Base-by-base conservation (phyloP, 2,797 vertebrate species). In the Xenopus petersii region DNA sequence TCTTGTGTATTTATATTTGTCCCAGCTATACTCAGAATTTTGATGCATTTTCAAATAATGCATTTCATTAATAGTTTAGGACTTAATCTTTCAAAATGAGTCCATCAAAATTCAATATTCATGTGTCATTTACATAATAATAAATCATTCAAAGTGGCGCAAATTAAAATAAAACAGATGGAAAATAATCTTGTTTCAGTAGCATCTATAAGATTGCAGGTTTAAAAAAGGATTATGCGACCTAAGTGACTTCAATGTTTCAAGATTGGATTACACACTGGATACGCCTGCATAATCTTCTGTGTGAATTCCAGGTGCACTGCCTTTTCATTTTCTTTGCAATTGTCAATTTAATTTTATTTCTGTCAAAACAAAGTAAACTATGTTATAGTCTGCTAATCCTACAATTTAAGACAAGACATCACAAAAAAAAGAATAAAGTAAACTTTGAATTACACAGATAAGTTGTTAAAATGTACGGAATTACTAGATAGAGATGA, bases 161-260 rank as follows among this genome's bases (percentile, higher is more conserved):
- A 73, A 74, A 70, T 69, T 46, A 69, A 79, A 74, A 79, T 69
- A 79, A 79, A 79, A 73, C 66, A 79, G 65, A 79, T 69, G 66
- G 60, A 70, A 73, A 79, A 74, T 79, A 79, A 79, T 79, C 76
- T 79, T 74, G 71, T 79, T 79, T 79, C 76, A 61, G 71, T 79
- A 70, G 71, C 76, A 69, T 66, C 66, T 79, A 74, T 74, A 74
- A 70, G 71, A 79, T 79, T 79, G 73, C 30, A 60, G 71, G 76
- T 74, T 79, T 79, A 74, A 64, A 73, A 4, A 79, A 74, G 76
- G 76, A 79, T 79, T 79, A 79, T 74, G 76, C 48, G 71, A 79
- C 76, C 76, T 79, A 74, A 79, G 68, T 70, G 67, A 79, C 71
- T 79, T 70, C 62, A 79, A 74, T 79, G 71, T 79, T 79, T 79